Evolutionary conservation across 2,797 vertebrate genomes (phyloP).

Genomic region (Decapterus maruadsi): DNA sequence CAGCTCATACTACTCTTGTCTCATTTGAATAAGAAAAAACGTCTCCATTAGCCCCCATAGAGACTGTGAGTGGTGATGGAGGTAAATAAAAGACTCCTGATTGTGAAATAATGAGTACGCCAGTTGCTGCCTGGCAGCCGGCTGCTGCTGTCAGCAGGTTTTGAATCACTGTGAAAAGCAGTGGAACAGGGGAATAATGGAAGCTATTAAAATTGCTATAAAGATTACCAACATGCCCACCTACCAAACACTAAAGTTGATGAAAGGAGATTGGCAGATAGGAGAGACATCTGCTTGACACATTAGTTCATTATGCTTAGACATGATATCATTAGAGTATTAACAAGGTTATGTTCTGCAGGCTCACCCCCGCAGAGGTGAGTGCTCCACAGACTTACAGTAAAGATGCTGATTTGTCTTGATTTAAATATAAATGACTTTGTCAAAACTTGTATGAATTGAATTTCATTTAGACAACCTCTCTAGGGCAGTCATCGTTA

Average conservation of each 20-base stretch:
- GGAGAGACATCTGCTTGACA: slow-evolving; percentile 36
- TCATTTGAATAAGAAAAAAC: slow-evolving; percentile 65
- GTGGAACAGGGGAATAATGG: slow-evolving; percentile 61
- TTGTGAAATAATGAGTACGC: slow-evolving; percentile 76
- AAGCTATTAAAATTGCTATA: slow-evolving; percentile 69
- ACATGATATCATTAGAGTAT: slow-evolving; percentile 49
- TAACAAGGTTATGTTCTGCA: slow-evolving; percentile 40
- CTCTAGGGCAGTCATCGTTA: neutral
- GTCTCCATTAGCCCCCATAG: slow-evolving; percentile 60
- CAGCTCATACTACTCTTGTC: slow-evolving; percentile 34
- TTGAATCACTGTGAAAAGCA: slow-evolving; percentile 70
- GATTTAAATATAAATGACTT: neutral
- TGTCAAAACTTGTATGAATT: slow-evolving; percentile 16
- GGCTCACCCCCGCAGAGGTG: slow-evolving; percentile 20
- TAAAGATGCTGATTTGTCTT: neutral
- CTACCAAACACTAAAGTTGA: slow-evolving; percentile 55
- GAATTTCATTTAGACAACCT: slow-evolving; percentile 1
- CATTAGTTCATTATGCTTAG: slow-evolving; percentile 52
- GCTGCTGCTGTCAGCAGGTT: slow-evolving; percentile 79
- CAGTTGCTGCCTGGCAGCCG: slow-evolving; percentile 62
- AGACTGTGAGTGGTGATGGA: slow-evolving; percentile 45
- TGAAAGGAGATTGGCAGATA: slow-evolving; percentile 57
- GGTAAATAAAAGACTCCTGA: slow-evolving; percentile 78
- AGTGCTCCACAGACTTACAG: slow-evolving; percentile 1
- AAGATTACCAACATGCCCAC: slow-evolving; percentile 68